Conservation (phyloP, 2,888 invertebrate genomes). For the Oeneis ivallda region DNA sequence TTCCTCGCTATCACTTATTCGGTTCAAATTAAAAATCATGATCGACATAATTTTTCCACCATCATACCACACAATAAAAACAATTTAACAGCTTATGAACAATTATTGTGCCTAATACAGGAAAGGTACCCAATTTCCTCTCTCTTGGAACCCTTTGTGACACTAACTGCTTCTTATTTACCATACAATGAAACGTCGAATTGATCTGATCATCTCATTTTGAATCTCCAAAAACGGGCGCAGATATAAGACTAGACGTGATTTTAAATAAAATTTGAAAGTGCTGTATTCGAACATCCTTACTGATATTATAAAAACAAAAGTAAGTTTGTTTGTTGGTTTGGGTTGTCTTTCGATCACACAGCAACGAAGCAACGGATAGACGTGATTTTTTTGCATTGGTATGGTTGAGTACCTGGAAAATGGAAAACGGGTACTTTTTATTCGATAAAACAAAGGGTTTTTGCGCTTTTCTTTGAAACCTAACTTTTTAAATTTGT, state of each 20-base stretch:
- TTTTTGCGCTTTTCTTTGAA: too few relatives aligned
- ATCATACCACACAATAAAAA: conserved; percentile 21
- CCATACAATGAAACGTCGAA: conserved; percentile 50
- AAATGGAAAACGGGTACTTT: too few relatives aligned
- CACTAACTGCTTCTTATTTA: conserved; percentile 47
- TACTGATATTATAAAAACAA: background rate
- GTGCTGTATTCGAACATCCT: background rate
- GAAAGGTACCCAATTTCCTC: conserved; percentile 48
- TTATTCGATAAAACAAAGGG: too few relatives aligned
- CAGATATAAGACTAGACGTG: conserved; percentile 22
- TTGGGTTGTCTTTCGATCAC: too few relatives aligned
- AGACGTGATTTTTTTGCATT: too few relatives aligned
- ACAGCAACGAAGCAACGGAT: too few relatives aligned
- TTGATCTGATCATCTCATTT: conserved; percentile 47
- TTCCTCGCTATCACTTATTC: conserved; percentile 6
- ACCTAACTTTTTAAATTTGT: too few relatives aligned
- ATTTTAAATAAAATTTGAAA: background rate
- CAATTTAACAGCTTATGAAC: conserved; percentile 37
- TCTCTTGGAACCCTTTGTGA: conserved; percentile 43
- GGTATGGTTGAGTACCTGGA: too few relatives aligned
- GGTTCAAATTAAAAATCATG: conserved; percentile 6
- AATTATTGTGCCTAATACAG: conserved; percentile 40
- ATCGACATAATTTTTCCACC: conserved; percentile 11
- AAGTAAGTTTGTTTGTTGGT: background rate
- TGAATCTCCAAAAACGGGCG: conserved; percentile 36